Percentiles rank a stretch among this genome's conserved stretches.
phyloP scores from a whole-genome alignment of 2,888 invertebrate genomes.

The Philaethria dido region DNA sequence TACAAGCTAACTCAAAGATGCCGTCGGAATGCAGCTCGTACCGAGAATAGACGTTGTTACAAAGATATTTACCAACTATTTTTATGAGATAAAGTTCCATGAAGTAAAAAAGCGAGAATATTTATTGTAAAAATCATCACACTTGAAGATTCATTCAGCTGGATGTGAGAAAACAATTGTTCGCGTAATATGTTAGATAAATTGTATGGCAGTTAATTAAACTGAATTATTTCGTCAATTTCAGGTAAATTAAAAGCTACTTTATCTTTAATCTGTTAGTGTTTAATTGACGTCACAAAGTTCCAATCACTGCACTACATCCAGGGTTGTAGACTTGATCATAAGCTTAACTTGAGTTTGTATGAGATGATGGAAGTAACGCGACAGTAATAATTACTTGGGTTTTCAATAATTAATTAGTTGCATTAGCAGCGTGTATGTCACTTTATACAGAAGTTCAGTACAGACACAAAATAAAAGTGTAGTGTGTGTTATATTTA shows the following conservation, averaged over 20 bases:
- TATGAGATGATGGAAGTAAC: no score
- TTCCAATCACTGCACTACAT: no score
- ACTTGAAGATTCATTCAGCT: constrained; percentile 17
- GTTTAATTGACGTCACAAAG: background rate
- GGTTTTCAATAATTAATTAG: no score
- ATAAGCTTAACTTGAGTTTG: no score
- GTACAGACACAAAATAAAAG: no score
- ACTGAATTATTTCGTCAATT: background rate
- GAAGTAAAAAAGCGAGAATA: constrained; percentile 4
- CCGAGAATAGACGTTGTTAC: constrained; percentile 22
- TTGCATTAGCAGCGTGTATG: no score
- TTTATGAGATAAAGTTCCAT: constrained; percentile 23
- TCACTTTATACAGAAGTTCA: no score
- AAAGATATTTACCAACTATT: constrained; percentile 18
- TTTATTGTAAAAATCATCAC: constrained; percentile 19
- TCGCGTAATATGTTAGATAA: constrained; percentile 20
- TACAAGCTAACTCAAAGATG: constrained; percentile 17
- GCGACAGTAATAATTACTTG: no score
- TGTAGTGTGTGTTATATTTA: no score
- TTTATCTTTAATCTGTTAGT: background rate
- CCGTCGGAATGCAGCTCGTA: constrained; percentile 15
- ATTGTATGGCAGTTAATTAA: background rate
- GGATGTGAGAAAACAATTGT: constrained; percentile 15
- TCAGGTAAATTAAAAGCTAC: background rate
- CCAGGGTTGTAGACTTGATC: no score